These are phyloP conservation scores for Lacanobia oleracea DNA, from an alignment of 2,888 invertebrate genomes.

Conservation along the genomic window DNA sequence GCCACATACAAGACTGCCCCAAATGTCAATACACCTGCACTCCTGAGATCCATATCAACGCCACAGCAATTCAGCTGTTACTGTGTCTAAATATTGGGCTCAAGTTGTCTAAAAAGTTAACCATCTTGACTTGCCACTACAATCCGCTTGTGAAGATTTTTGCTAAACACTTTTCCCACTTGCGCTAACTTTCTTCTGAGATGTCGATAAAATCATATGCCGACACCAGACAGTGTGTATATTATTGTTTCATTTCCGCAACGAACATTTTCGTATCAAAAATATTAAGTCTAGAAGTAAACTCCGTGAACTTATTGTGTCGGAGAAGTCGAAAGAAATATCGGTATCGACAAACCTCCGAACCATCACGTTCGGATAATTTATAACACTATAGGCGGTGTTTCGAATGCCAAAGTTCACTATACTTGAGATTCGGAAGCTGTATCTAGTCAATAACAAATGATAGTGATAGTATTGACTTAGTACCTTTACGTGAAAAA, in stretches of 20 bases:
- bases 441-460: constrained; percentile 29
- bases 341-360: constrained; percentile 19
- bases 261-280: background rate
- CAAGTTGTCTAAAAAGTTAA: too few species aligned
- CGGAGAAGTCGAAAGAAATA: constrained; percentile 31
- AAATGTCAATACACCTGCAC: too few species aligned
- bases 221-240: constrained; percentile 8
- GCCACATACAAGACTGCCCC: too few species aligned
- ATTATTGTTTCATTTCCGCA: constrained; percentile 39
- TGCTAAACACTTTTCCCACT: background rate
- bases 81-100: too few species aligned
- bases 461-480: constrained; percentile 27
- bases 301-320: constrained; percentile 1
- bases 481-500: constrained; percentile 1
- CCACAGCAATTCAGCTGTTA: too few species aligned
- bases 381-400: constrained; percentile 44
- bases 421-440: constrained; percentile 31
- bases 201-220: background rate
- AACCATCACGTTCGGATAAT: constrained; percentile 58
- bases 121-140: too few species aligned
- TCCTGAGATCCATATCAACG: too few species aligned
- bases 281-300: constrained; percentile 7
- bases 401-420: constrained; percentile 40
- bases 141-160: background rate
- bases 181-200: background rate